Evolutionary conservation across 1,140 invertebrate genomes (phyloP), one percentile per base, ranked within the genome.

Genomic region (Eueides isabella): DNA sequence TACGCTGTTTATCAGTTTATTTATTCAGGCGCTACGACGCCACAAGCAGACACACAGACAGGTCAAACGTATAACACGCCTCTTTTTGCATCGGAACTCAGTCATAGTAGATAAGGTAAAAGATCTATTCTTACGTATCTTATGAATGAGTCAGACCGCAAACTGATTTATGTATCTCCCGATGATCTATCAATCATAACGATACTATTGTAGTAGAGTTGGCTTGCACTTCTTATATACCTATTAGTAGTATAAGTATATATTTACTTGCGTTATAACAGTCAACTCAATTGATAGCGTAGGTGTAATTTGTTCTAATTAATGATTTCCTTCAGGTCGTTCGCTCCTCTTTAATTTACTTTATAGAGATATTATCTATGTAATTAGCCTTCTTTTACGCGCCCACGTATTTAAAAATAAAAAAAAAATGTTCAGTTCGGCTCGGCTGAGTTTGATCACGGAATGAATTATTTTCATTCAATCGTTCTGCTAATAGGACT

Each of bases 291-390:
- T 19, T 44, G 6, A 26, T 16, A 33, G 26, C 35, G 26, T 44
- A 67, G 26, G 38, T 38, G 33, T 30, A 19, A n/a, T 16, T 48
- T n/a, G n/a, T 30, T 23, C 5, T 55, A 33, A 68, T 68, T 61
- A 48, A 16, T 68, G 11, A 61, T 35, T 69, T 69, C 31, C 67
- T 48, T 31, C n/a, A n/a, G 48, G 67, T n/a, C 19, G n/a, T 55
- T 55, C n/a, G 7, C n/a, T n/a, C 9, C 19, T 23, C 6, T 55
- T 55, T 55, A 11, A 11, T 55, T 55, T 55, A 55, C 0, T 55
- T 55, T 12, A 55, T 19, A 55, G n/a, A 26, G 19, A 55, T 29
- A 30, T n/a, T 6, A 67, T 30, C n/a, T 55, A 19, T 67, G 14
- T 55, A 55, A 55, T 30, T 30, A 67, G n/a, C n/a, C 5, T 30